Conservation (phyloP, 2,888 invertebrate genomes). For the Ochropleura leucogaster region DNA sequence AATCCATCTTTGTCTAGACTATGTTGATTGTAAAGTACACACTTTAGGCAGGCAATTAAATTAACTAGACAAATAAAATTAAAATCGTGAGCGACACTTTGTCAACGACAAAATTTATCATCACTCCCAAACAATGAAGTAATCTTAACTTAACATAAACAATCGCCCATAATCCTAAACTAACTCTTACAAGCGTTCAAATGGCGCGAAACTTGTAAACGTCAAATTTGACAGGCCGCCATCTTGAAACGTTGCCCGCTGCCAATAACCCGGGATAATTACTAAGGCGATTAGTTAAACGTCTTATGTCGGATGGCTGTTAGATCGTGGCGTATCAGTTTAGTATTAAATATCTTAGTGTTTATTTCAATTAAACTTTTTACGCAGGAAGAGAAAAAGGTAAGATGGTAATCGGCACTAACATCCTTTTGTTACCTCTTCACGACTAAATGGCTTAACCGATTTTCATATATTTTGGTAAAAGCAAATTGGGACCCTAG, state of each 20-base stretch:
- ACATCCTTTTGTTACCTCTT: too few species aligned
- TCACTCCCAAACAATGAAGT: slow-evolving; percentile 16
- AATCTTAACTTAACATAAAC: slow-evolving; percentile 11
- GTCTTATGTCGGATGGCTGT: slow-evolving; percentile 57
- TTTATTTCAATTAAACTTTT: neutral
- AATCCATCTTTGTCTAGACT: neutral
- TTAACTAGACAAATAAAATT: neutral
- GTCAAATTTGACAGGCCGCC: slow-evolving; percentile 87
- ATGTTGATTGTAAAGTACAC: neutral
- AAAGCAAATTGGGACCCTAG: too few species aligned
- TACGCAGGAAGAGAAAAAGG: neutral
- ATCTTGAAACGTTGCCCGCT: slow-evolving; percentile 79
- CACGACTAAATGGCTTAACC: too few species aligned
- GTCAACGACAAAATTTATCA: neutral
- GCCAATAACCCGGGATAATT: slow-evolving; percentile 84
- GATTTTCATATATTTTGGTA: too few species aligned
- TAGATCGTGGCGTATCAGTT: slow-evolving; percentile 51
- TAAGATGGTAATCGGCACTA: neutral
- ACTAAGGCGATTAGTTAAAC: slow-evolving; percentile 85
- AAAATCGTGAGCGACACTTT: neutral
- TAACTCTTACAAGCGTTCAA: slow-evolving; percentile 59
- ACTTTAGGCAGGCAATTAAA: neutral
- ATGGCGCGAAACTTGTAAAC: slow-evolving; percentile 81
- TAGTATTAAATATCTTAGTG: neutral
- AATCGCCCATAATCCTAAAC: slow-evolving; percentile 47